Evolutionary conservation across 2,797 vertebrate genomes (phyloP), one percentile per base, ranked within the genome.

Genomic region (Hypotaenidia okinawae): DNA sequence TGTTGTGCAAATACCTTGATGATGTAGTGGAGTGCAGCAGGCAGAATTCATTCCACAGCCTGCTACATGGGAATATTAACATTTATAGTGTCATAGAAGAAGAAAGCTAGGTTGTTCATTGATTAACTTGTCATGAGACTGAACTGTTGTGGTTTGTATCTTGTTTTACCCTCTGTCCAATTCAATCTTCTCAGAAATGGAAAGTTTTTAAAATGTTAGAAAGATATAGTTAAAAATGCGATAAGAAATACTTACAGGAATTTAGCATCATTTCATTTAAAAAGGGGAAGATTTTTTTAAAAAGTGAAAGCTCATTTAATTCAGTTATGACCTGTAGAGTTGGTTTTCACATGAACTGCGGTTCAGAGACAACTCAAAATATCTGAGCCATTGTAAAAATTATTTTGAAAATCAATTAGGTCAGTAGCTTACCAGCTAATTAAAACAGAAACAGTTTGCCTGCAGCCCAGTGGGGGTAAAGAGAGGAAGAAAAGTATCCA

Each of bases 401-500:
- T 96, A 83, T 91, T 97, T 94, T 94, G 55, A 89, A 96, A 96
- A 96, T 84, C 58, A 89, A 82, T 93, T 96, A 94, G 2, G 27
- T 91, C 67, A 51, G 76, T 90, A 95, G 33, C 75, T 88, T 89
- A 91, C 16, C 25, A 92, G 59, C 61, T 96, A 59, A 87, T 95
- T 94, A 92, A 95, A 90, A 63, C 13, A 62, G 45, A 90, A 45
- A 10, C 25, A 76, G 49, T 87, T 93, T 86, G 86, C 49, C 83
- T 89, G 16, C 11, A 73, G 10, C 9, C 32, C 5, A 1, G 11
- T 67, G 17, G 3, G 7, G 2, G 1, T n/a, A 3, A 54, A 13
- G 17, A 73, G 27, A 51, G 16, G 6, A 14, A 8, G 9, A 66
- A 84, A 82, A 28, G 2, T 22, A 52, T 41, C 7, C 28, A 16